Base-by-base conservation (phyloP, 2,888 invertebrate genomes). In the Drosophila emarginata region DNA sequence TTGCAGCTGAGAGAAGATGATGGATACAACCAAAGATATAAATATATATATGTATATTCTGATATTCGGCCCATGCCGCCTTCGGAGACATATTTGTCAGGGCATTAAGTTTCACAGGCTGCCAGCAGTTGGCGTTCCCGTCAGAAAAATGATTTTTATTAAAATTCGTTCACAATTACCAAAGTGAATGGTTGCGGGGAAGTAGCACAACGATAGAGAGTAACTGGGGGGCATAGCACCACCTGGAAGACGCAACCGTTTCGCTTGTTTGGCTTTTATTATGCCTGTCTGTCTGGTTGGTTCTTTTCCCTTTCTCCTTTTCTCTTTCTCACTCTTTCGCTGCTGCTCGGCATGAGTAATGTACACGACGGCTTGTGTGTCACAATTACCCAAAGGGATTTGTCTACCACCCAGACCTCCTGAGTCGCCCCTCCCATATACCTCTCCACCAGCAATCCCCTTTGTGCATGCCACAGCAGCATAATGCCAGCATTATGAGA, bases 91-190 rank as follows among this genome's bases (percentile, higher is more conserved):
- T 58, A 61, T 78, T 78, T 72, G 78, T 58, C 67, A 28, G 50
- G 14, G 79, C 65, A 72, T 79, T 79, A 72, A 62, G 71, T 81
- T 81, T 77, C 82, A 67, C 67, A 74, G 61, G 39, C 62, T 71
- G 56, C 63, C 63, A 64, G 63, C 61, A 54, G 50, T 36, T 36
- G 23, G 11, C 59, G 57, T 39, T 60, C 45, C 51, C 56, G 50
- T 64, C 65, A 64, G 62, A 58, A 45, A 65, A 75, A 64, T 68
- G 32, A 68, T 64, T 78, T 78, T 73, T 73, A 70, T 72, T 71
- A 63, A 78, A 73, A 68, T 68, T 80, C 70, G 52, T 61, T 61
- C 40, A 54, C 70, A 78, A 67, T 73, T 70, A 70, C 60, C 45
- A 51, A 36, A 11, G 28, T n/a, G 40, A 12, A n/a, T 14, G 52